phyloP scores from a whole-genome alignment of 2,888 invertebrate species.

The Eurytoma adleriae region DNA sequence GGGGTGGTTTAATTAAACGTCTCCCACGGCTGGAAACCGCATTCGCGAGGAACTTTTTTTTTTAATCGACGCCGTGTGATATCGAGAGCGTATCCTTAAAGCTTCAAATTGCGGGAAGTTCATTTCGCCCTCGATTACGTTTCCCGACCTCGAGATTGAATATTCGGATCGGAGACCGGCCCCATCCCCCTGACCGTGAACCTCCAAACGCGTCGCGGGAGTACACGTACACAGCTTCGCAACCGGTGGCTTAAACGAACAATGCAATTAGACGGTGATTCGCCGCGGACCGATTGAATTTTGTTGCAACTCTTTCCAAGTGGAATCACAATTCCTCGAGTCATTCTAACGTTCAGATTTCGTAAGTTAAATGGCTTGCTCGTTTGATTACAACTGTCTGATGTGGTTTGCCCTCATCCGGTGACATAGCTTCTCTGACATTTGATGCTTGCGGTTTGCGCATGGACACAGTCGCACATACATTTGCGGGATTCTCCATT shows the following conservation, averaged over 20 bases:
- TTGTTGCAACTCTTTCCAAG: not conserved
- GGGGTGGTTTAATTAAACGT: constrained; percentile 18
- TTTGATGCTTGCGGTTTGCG: constrained; percentile 18
- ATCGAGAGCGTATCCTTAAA: not conserved
- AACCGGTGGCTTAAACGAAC: constrained; percentile 38
- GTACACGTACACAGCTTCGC: not conserved
- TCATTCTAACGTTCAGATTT: too few species aligned
- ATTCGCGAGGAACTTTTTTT: not conserved
- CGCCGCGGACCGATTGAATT: constrained; percentile 31
- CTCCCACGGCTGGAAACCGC: not conserved
- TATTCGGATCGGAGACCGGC: constrained; percentile 10
- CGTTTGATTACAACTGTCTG: not conserved
- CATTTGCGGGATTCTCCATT: constrained; percentile 57
- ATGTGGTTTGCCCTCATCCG: constrained; percentile 23
- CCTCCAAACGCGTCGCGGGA: not conserved
- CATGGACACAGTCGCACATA: constrained; percentile 73
- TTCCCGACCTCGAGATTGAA: constrained; percentile 28
- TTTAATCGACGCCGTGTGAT: constrained; percentile 6
- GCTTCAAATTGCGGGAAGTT: constrained; percentile 32
- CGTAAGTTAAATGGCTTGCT: too few species aligned
- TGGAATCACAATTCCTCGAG: too few species aligned
- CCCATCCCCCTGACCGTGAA: constrained; percentile 36
- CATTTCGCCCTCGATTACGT: constrained; percentile 39
- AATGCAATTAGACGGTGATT: constrained; percentile 38
- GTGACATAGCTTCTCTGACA: not conserved